Base-by-base conservation (phyloP, 1,140 invertebrate genomes). In the Papilio glaucus region DNA sequence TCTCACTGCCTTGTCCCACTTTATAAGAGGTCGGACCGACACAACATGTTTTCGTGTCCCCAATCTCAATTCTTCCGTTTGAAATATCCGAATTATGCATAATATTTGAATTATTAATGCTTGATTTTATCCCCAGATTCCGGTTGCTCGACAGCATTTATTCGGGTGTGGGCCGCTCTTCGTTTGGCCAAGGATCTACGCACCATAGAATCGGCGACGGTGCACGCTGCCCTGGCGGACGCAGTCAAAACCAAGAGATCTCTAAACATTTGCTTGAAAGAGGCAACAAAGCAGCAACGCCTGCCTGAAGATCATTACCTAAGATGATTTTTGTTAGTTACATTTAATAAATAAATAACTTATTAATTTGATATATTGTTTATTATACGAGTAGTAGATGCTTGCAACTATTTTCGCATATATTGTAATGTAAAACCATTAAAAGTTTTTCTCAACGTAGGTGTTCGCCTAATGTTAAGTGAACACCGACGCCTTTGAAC, bases 121-220 rank as follows among this genome's bases (percentile, higher is more conserved):
- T 13, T 39, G 7, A 71, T 42, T 0, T 70, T 71, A 39, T 71
- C 26, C 61, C 61, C 78, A 94, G 93, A 91, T 10, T 85, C 80
- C 0, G 96, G 96, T 0, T 95, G 93, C 53, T 94, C 94, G 0
- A 95, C 96, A 0, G 93, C 94, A 0, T 94, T 96, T 69, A 95
- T 97, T 13, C 94, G 95, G 13, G 93, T 96, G 0, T 96, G 94
- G 79, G 94, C 95, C 0, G 95, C 95, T 0, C 78, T 97, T 3
- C 95, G 95, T 0, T 85, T 95, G 63, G 95, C 96, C 1, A 91
- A 89, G 0, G 86, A 95, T 1, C 80, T 97, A n/a, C 94, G 93
- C 61, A 96, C 96, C 0, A 85, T 95, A 0, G 94, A 96, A 10
- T 93, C 94, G 0, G 81, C 93, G 0, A 93, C 94, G 0, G 92